Conservation (phyloP, 2,797 vertebrate genomes). For the Pseudochaenichthys georgianus region DNA sequence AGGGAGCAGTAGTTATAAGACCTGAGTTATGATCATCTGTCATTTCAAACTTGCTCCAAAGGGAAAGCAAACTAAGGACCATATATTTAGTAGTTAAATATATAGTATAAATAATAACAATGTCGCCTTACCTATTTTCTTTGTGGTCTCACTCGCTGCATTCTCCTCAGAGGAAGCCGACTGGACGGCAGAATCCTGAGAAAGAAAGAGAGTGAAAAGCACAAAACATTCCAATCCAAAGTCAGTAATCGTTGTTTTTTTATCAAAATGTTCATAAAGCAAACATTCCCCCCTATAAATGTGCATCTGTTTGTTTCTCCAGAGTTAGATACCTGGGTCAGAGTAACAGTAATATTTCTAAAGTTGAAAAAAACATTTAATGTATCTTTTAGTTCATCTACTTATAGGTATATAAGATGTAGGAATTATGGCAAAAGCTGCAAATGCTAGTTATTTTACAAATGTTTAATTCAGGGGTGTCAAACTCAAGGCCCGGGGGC, state of each 20-base stretch:
- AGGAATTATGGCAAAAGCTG: neutral
- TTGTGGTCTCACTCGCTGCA: constrained; percentile 78
- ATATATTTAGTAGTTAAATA: neutral
- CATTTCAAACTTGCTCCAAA: neutral
- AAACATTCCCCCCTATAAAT: neutral
- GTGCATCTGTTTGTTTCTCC: neutral
- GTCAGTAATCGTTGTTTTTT: neutral
- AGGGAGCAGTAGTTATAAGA: constrained; percentile 13
- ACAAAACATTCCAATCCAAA: neutral
- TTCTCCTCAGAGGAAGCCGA: constrained; percentile 79
- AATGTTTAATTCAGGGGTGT: too few species aligned
- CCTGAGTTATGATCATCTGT: neutral
- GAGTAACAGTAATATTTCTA: neutral
- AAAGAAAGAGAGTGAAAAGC: neutral
- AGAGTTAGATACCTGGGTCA: neutral
- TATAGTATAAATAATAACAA: neutral
- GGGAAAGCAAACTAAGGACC: neutral
- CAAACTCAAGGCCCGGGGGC: too few species aligned
- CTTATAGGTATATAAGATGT: neutral
- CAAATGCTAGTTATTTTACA: neutral
- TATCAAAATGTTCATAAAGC: neutral
- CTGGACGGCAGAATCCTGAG: constrained; percentile 82
- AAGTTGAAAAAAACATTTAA: neutral
- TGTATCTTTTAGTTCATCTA: neutral
- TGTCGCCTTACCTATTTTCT: constrained; percentile 89